Conservation (phyloP, 2,888 invertebrate species). For the Drosophila stalkeri region DNA sequence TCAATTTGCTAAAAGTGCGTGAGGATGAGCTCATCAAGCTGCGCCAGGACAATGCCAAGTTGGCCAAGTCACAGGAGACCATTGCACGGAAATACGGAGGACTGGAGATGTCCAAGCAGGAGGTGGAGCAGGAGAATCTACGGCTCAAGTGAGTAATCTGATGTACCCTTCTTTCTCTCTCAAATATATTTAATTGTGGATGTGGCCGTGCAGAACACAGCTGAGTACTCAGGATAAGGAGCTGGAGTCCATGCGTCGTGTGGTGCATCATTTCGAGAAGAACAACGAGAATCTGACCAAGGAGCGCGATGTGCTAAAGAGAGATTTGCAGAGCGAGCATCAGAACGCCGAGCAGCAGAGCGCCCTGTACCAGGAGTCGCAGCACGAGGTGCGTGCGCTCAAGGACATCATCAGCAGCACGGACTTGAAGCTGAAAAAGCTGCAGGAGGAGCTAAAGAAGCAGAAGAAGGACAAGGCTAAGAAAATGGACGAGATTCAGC, state of each 20-base stretch:
- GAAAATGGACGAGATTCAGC: conserved; percentile 83
- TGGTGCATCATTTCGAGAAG: conserved; percentile 82
- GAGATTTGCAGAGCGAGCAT: conserved; percentile 78
- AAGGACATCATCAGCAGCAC: conserved; percentile 78
- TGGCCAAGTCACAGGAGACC: conserved; percentile 82
- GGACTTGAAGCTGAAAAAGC: conserved; percentile 79
- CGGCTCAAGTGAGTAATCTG: too few species aligned
- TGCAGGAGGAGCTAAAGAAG: conserved; percentile 74
- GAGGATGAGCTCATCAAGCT: conserved; percentile 84
- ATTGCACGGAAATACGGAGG: conserved; percentile 81
- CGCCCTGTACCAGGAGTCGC: conserved; percentile 78
- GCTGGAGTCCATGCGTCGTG: conserved; percentile 81
- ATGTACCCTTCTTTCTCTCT: too few species aligned
- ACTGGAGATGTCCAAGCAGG: conserved; percentile 76
- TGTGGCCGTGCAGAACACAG: conserved; percentile 71
- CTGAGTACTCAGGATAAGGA: conserved; percentile 83
- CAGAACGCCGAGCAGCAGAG: conserved; percentile 63
- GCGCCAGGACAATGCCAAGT: conserved; percentile 80
- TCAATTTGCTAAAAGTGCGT: conserved; percentile 83
- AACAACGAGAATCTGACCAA: conserved; percentile 80
- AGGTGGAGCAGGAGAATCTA: conserved; percentile 79
- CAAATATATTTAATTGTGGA: neutral
- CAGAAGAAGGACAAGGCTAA: conserved; percentile 81
- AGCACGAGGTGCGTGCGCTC: conserved; percentile 83
- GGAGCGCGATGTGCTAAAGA: conserved; percentile 83